Evolutionary conservation across 2,888 invertebrate genomes (phyloP), one percentile per base, ranked within the genome.

Genomic region (Hydrotaea diabolus): DNA sequence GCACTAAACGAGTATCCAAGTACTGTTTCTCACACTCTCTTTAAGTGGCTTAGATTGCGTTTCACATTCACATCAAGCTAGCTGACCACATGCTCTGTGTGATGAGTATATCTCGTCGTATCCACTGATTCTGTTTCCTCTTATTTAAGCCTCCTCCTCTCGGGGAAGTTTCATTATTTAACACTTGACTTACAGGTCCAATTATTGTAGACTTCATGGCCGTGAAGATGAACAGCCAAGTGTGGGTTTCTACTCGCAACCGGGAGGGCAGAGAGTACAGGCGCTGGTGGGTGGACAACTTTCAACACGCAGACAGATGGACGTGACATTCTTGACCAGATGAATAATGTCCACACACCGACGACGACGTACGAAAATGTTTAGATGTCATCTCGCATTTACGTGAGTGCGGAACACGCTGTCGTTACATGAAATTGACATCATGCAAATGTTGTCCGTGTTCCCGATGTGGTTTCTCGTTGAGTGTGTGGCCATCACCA

Each of bases 291-390:
- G n/a, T 49, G 49, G 55, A 74, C 71, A 74, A 83, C 69, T 77
- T 75, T 57, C 31, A 31, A 64, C 64, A 64, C 19, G 23, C 64
- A 72, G 53, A 17, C 55, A 57, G 19, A 46, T 73, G 55, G 79
- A 81, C 78, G 81, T 81, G 84, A 85, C 84, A 85, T 82, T 82
- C 23, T 73, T 72, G 76, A 77, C 39, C 73, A 85, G 73, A 53
- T 66, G 66, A 31, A 39, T 15, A 49, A 31, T 31, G 64, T 23
- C n/a, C 66, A 55, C 53, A 75, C 31, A 49, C 31, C 31, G 31
- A 31, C 53, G 62, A 8, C 5, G 36, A 39, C 3, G 9, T 3
- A 13, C 4, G 36, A 43, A 39, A 31, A 23, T 55, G 31, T 59
- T 36, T 39, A 57, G 1, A 31, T 8, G 3, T 9, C 13, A 31